Percentiles rank a stretch among this genome's conserved stretches.
These are phyloP conservation scores for Rhea pennata DNA, from an alignment of 2,113 vertebrate species.

Conservation along the genomic window DNA sequence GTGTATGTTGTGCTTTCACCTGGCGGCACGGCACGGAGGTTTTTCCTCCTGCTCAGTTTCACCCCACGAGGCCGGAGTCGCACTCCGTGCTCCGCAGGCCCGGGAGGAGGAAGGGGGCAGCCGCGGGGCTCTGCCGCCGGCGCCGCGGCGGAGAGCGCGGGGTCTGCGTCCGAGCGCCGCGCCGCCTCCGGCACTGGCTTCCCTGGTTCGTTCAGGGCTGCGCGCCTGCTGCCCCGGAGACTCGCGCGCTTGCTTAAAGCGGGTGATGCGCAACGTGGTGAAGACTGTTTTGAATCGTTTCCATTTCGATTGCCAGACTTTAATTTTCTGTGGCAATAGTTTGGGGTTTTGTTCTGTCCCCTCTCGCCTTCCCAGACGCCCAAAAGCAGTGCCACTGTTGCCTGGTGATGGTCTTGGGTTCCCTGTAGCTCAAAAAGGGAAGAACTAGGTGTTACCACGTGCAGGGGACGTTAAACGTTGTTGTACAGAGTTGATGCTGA, in stretches of 20 bases:
- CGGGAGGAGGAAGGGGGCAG: neutral
- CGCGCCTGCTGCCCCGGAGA: neutral
- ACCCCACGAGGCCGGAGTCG: neutral
- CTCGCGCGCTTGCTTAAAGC: neutral
- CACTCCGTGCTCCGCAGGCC: neutral
- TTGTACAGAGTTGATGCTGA: neutral
- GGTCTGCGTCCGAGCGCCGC: too few relatives aligned
- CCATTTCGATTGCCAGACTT: neutral
- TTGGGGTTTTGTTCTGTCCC: neutral
- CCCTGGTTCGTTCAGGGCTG: neutral
- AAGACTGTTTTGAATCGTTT: neutral
- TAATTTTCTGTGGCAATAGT: neutral
- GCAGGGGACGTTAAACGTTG: neutral
- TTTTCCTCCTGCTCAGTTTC: neutral
- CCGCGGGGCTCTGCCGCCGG: too few relatives aligned
- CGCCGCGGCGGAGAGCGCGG: too few relatives aligned
- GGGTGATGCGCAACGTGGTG: neutral
- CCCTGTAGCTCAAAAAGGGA: neutral
- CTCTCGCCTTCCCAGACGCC: neutral
- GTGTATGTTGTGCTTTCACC: neutral
- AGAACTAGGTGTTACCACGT: neutral
- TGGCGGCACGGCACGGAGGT: neutral
- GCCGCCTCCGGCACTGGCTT: neutral
- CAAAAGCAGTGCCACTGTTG: rapidly evolving
- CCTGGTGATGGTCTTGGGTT: neutral